Percentiles rank a stretch among this genome's conserved stretches.
Evolutionary conservation across 2,888 invertebrate species (phyloP).

Genomic region (Hofmannophila pseudospretella): DNA sequence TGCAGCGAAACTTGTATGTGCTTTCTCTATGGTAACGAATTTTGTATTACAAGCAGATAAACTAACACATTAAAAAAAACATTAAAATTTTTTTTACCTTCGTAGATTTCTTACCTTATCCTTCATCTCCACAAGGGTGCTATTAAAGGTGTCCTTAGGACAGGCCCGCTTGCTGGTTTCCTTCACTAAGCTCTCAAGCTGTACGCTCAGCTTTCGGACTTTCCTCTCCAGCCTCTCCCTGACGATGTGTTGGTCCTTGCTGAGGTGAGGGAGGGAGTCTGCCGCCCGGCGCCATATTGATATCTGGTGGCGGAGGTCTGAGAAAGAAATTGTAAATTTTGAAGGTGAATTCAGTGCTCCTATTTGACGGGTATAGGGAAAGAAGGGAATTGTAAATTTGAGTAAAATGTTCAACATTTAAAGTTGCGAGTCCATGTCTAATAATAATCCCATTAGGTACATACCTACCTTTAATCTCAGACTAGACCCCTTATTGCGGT

Average conservation of each 20-base stretch:
- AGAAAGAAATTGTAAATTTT: constrained; percentile 5
- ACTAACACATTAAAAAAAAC: too few relatives aligned
- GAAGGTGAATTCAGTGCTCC: not conserved
- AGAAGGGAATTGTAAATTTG: too few relatives aligned
- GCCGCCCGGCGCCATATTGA: constrained; percentile 89
- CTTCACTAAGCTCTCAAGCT: constrained; percentile 30
- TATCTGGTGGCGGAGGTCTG: constrained; percentile 89
- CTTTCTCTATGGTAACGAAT: too few relatives aligned
- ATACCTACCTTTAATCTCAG: too few relatives aligned
- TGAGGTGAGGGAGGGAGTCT: constrained; percentile 87
- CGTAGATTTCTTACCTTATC: constrained; percentile 64
- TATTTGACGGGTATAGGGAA: too few relatives aligned
- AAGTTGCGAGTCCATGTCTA: too few relatives aligned
- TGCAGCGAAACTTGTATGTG: too few relatives aligned
- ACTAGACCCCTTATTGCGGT: too few relatives aligned
- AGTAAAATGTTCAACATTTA: too few relatives aligned
- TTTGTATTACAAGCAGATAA: too few relatives aligned
- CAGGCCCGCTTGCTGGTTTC: constrained; percentile 54
- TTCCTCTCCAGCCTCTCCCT: constrained; percentile 84
- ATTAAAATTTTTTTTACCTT: too few relatives aligned
- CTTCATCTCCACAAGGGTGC: constrained; percentile 84
- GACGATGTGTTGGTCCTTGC: constrained; percentile 89
- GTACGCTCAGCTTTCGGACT: constrained; percentile 80
- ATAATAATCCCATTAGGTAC: too few relatives aligned
- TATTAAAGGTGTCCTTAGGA: constrained; percentile 77